Base-by-base conservation (phyloP, 2,797 vertebrate species). In the Hemitrygon akajei region DNA sequence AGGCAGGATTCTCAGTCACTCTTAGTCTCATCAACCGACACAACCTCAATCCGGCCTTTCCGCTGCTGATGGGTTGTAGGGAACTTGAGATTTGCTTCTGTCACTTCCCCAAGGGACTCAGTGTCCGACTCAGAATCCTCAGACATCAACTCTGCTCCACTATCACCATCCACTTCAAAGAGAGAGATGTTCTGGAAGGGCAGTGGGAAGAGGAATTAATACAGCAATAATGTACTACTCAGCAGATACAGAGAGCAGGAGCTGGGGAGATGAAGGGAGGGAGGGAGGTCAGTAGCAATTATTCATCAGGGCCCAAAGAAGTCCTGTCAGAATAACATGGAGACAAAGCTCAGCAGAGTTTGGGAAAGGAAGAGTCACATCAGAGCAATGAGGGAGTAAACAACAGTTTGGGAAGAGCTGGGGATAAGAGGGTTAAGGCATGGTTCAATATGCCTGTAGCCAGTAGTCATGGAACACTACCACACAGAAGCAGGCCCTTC, bases 151-250 rank as follows among this genome's bases (percentile, higher is more conserved):
- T 96, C 97, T 0, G 96, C 96, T 93, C 95, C 94, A 18, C 94
- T 94, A 76, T 97, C 95, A 93, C 94, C 96, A 81, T 95, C 96
- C 94, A 98, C 96, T 95, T 98, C 98, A 95, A 98, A 97, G 94
- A 99, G 94, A 0, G 98, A 98, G 16, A 99, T 96, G 11, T 99
- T 98, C 98, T 99, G 95, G 0, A 94, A 94, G 86, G 77, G 56
- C 73, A 27, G 40, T 11, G 37, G 89, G 66, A 7, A 89, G 0
- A 22, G 18, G 60, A 75, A 92, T 0, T 0, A 10, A 20, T n/a
- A 58, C n/a, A 86, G 58, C 20, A 79, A 40, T 12, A 94, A 71
- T 34, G 63, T 7, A 5, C 5, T 1, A 4, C 93, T 16, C 25
- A 11, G 12, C 30, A 63, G 11, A 30, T 3, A 27, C 30, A 63